Evolutionary conservation across 2,113 vertebrate species (phyloP).

Genomic region (Phyllopteryx taeniolatus): DNA sequence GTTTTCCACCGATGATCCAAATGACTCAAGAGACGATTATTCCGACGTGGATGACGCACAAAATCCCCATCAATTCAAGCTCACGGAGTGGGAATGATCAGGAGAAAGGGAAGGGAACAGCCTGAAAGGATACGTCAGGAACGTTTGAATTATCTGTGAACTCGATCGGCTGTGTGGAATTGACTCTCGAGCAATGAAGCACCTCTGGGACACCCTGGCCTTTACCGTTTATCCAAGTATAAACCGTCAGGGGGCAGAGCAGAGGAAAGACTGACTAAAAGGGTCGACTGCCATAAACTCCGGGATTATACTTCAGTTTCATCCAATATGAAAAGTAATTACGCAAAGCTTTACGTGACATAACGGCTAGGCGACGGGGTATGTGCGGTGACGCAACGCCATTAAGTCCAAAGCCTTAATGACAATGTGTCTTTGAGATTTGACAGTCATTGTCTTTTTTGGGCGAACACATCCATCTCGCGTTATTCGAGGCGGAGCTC

Average conservation of each 20-base stretch:
- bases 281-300: constrained; percentile 21
- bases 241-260: constrained; percentile 2
- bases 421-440: constrained; percentile 25
- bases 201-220: background rate
- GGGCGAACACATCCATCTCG: background rate
- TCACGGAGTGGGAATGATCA: too few relatives aligned
- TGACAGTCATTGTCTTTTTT: background rate
- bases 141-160: too few relatives aligned
- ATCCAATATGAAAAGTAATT: constrained; percentile 59
- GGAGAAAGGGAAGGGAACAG: too few relatives aligned
- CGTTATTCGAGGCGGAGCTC: background rate
- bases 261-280: constrained; percentile 11
- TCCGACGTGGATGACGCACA: too few relatives aligned
- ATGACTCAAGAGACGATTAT: too few relatives aligned
- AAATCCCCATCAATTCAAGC: too few relatives aligned
- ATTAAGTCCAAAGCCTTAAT: constrained; percentile 40
- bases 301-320: constrained; percentile 49
- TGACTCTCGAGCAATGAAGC: background rate
- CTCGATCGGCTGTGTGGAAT: too few relatives aligned
- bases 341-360: constrained; percentile 59
- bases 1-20: too few relatives aligned
- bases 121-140: too few relatives aligned
- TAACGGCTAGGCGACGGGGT: constrained; percentile 41
- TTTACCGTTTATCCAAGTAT: background rate
- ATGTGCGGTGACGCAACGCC: constrained; percentile 46